phyloP scores from a whole-genome alignment of 2,888 invertebrate species.

The Epistrophe grossulariae region DNA sequence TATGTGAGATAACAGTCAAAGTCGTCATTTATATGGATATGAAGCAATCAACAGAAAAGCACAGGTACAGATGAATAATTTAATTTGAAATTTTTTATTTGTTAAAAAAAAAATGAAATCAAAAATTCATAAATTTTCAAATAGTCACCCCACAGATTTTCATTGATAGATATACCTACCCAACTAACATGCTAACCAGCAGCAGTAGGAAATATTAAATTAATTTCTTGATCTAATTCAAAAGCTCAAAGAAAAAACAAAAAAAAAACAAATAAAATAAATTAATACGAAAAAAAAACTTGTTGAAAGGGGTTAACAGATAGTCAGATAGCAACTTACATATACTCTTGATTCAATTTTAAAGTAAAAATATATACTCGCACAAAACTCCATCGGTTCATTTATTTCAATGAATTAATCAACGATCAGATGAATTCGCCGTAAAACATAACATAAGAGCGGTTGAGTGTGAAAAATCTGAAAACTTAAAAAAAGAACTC shows the following conservation, averaged over 20 bases:
- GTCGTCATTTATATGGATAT: slow-evolving; percentile 36
- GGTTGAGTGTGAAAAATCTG: slow-evolving; percentile 23
- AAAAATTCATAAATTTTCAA: slow-evolving; percentile 53
- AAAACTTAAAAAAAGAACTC: slow-evolving; percentile 14
- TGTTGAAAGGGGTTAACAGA: slow-evolving; percentile 70
- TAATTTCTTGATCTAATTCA: slow-evolving; percentile 64
- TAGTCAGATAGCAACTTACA: slow-evolving; percentile 48
- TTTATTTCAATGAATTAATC: slow-evolving; percentile 35
- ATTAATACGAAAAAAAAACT: slow-evolving; percentile 57
- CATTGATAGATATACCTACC: slow-evolving; percentile 49
- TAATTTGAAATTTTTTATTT: not conserved
- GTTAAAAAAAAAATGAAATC: slow-evolving; percentile 30
- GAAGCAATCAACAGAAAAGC: slow-evolving; percentile 48
- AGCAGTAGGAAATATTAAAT: slow-evolving; percentile 35
- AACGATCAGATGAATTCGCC: slow-evolving; percentile 51
- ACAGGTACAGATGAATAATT: slow-evolving; percentile 30
- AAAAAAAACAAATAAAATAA: slow-evolving; percentile 39
- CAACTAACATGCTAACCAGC: slow-evolving; percentile 5
- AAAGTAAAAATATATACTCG: not conserved
- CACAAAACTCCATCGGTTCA: slow-evolving; percentile 9
- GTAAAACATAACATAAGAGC: slow-evolving; percentile 29
- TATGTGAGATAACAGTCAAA: slow-evolving; percentile 69
- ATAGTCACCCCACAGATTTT: slow-evolving; percentile 61
- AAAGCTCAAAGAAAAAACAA: slow-evolving; percentile 36
- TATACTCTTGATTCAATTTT: slow-evolving; percentile 24